phyloP scores from a whole-genome alignment of 2,113 vertebrate species.

The Eudyptes chrysolophus region DNA sequence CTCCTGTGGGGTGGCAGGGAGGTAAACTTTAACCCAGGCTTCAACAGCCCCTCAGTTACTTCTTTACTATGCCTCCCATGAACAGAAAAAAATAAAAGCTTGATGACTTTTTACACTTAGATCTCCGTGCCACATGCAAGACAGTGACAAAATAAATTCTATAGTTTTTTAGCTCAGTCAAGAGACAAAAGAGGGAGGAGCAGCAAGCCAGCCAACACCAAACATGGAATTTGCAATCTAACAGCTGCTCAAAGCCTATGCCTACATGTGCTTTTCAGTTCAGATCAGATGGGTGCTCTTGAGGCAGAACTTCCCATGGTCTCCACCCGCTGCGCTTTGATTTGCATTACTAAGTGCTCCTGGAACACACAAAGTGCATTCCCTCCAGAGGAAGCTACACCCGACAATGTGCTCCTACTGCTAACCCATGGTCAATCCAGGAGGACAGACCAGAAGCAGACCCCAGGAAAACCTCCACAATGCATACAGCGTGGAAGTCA shows the following conservation, averaged over 20 bases:
- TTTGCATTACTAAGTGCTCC: not conserved
- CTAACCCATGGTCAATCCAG: accelerated
- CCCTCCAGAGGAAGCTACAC: not conserved
- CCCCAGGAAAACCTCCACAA: not conserved
- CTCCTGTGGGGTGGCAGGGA: not conserved
- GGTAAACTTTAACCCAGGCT: not conserved
- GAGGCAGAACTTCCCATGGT: not conserved
- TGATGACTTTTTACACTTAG: not conserved
- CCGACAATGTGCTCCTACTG: accelerated
- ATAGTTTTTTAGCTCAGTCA: not conserved
- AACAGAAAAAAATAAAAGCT: not conserved
- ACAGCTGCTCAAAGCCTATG: not conserved
- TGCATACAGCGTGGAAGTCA: accelerated
- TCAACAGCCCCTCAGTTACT: not conserved
- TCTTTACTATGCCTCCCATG: not conserved
- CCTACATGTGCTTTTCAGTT: not conserved
- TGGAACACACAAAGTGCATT: not conserved
- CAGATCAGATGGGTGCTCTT: not conserved
- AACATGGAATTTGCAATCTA: not conserved
- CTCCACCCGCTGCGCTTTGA: not conserved
- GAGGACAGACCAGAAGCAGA: not conserved
- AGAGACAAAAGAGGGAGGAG: not conserved
- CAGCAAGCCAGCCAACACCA: not conserved
- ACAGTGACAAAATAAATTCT: not conserved
- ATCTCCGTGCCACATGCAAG: not conserved